Percentiles rank a stretch among this genome's conserved stretches.
Conservation (phyloP, 2,797 vertebrate genomes). For the Clarias platycephalus region DNA sequence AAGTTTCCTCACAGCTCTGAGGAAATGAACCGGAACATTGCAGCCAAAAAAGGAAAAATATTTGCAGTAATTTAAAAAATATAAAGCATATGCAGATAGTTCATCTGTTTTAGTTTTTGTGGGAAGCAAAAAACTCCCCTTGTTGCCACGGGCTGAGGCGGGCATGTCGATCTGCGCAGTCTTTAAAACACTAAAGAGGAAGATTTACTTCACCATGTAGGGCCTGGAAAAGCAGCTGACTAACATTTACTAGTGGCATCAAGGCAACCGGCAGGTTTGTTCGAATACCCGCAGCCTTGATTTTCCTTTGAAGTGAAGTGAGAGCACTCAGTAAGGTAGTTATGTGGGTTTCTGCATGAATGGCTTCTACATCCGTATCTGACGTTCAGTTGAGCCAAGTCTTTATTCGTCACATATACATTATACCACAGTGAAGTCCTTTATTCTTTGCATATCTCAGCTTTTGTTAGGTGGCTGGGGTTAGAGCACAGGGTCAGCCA, state of each 20-base stretch:
- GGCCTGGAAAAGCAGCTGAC: conserved; percentile 6
- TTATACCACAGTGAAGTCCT: too few relatives aligned
- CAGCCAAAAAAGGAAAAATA: conserved; percentile 17
- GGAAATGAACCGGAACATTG: background rate
- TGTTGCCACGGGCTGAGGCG: background rate
- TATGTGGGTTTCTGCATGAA: background rate
- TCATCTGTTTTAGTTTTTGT: conserved; percentile 4
- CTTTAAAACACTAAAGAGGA: conserved; percentile 9
- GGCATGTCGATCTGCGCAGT: background rate
- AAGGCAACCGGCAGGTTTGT: background rate
- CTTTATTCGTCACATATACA: too few relatives aligned
- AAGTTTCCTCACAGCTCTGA: background rate
- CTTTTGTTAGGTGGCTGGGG: too few relatives aligned
- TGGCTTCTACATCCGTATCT: background rate
- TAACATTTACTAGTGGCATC: background rate
- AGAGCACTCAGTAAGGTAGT: background rate
- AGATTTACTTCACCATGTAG: conserved; percentile 17
- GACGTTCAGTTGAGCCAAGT: too few relatives aligned
- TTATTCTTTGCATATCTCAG: too few relatives aligned
- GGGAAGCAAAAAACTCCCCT: background rate
- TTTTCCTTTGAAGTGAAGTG: background rate
- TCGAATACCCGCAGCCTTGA: background rate
- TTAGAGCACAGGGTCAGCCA: too few relatives aligned
- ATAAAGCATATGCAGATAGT: conserved; percentile 24
- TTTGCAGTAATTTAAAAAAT: conserved; percentile 10